Evolutionary conservation across 2,113 vertebrate species (phyloP), one percentile per base, ranked within the genome.

Genomic region (Caloenas nicobarica): DNA sequence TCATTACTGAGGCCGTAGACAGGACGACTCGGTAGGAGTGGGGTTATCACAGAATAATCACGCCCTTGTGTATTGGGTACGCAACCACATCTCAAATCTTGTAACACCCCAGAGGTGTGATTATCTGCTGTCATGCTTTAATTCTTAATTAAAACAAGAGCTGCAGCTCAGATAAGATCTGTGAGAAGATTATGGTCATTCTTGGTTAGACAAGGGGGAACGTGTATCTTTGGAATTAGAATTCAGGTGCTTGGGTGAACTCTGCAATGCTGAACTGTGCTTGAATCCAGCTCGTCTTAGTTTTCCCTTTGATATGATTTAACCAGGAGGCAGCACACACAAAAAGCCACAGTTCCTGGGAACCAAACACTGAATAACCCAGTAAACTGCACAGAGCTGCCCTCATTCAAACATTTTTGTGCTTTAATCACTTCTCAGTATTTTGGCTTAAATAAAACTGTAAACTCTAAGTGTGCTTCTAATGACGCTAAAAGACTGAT

Each of bases 101-200:
- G 38, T 81, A 96, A 96, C 77, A 88, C 92, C 95, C 89, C 16
- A 94, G 96, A 97, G 95, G 93, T 82, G 17, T 61, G 93, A 98
- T 98, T 96, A 97, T 97, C 95, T 94, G 66, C 95, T 95, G 94
- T 94, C 95, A 79, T 88, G 94, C 64, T 94, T 96, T 96, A 94
- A 96, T 98, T 97, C 94, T 97, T 97, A 96, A 98, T 98, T 97
- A 97, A 97, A 98, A 97, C 91, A 97, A 97, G 96, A 95, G 76
- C 82, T 83, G 58, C 51, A 79, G 64, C 85, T 94, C 62, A 95
- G 91, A 95, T 77, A 89, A 91, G 85, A 93, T 91, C 86, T 94
- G 74, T 92, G 84, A 93, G 54, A 88, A 88, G 93, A 97, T 95
- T 94, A 88, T 33, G 78, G 89, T 92, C 93, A 94, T 90, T 95